Base-by-base conservation (phyloP, 2,797 vertebrate genomes). In the Lutjanus argentimaculatus region DNA sequence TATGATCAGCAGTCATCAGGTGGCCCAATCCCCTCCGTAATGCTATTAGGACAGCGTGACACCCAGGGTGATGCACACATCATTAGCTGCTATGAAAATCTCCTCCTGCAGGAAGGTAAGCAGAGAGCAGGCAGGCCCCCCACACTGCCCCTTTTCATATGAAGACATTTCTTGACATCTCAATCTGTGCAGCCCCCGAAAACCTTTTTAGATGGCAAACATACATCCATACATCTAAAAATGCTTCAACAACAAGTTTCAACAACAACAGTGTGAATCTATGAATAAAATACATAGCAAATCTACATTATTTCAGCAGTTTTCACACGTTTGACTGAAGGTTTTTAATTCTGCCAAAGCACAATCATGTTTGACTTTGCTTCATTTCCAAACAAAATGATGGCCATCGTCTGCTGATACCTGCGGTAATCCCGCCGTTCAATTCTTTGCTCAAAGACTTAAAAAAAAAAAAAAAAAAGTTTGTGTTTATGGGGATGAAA, bases 1-100 rank as follows among this genome's bases (percentile, higher is more conserved):
- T 83, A 89, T 25, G 74, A 72, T 79, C 82, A 78, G 76, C 79
- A 86, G 77, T 68, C 84, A 36, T 89, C 90, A 84, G 73, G 72
- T 69, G 25, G 72, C 49, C 61, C 88, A 83, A 71, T 87, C 87
- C 83, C 68, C 72, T 69, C 62, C 40, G 67, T 90, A 86, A 90
- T 87, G 70, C 82, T 77, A 85, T 91, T 82, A 92, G 63, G 67
- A 66, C 72, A 55, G 72, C 62, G 48, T 69, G 87, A 72, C 65
- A 67, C 59, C 15, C 49, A 8, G 56, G 56, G 69, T 49, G 67
- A 80, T 72, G 71, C 69, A 73, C 74, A 78, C 79, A 85, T 82
- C 77, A 86, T 85, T 83, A 81, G 75, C 85, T 78, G 55, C 66
- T 15, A 62, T 61, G 70, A 57, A 80, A 76, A 84, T 80, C 65